A percentile compares a stretch with the other conserved stretches of the same genome.
phyloP scores from a whole-genome alignment of 1,140 invertebrate genomes.

The Drosophila neocordata region DNA sequence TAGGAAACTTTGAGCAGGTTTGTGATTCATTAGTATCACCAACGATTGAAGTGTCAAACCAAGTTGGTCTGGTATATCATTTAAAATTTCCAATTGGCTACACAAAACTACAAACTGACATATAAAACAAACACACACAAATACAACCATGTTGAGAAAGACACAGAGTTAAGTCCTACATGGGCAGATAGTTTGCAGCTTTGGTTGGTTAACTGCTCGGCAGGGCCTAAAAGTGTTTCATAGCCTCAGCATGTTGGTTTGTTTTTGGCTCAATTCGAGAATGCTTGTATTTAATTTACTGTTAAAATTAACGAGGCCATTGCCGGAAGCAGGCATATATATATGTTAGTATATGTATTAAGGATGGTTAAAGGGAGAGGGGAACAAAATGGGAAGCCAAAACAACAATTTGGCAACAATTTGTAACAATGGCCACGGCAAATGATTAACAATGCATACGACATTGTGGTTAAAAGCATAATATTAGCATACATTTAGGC shows the following conservation, averaged over 20 bases:
- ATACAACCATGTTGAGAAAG: too few species aligned
- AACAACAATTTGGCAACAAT: conserved; percentile 79
- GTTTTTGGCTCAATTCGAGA: conserved; percentile 48
- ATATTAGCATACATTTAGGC: conserved; percentile 71
- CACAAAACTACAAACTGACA: conserved; percentile 18
- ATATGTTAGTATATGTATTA: conserved; percentile 18
- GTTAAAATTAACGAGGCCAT: conserved; percentile 74
- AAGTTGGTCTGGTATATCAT: conserved; percentile 54
- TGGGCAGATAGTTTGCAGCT: conserved; percentile 18
- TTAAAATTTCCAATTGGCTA: conserved; percentile 74
- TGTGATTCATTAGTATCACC: conserved; percentile 24
- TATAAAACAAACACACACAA: too few species aligned
- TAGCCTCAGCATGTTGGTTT: conserved; percentile 17
- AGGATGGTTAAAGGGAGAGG: background rate
- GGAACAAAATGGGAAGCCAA: conserved; percentile 45
- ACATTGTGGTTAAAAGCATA: conserved; percentile 79
- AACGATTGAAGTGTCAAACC: conserved; percentile 27
- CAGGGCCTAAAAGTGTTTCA: conserved; percentile 9
- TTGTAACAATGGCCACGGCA: conserved; percentile 76
- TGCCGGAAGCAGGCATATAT: conserved; percentile 18
- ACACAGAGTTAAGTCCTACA: background rate
- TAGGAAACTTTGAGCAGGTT: conserved; percentile 28
- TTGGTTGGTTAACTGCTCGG: conserved; percentile 45
- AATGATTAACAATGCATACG: conserved; percentile 79
- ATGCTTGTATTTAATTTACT: conserved; percentile 77